phyloP scores from a whole-genome alignment of 2,797 vertebrate genomes.

The Epinephelus malabaricus region DNA sequence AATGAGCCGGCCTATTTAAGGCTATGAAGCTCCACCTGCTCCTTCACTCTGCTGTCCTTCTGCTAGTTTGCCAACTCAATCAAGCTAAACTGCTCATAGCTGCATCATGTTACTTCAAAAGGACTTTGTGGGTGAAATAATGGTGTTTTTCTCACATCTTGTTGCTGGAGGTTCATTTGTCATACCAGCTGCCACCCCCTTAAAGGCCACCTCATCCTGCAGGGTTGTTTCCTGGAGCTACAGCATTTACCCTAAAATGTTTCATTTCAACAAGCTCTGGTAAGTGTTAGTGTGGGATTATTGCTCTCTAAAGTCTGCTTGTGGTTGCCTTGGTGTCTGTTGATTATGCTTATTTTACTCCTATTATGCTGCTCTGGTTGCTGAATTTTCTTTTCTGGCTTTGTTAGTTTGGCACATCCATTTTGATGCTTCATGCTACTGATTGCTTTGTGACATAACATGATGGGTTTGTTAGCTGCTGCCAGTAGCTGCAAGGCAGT shows the following conservation, averaged over 20 bases:
- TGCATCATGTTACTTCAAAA: background rate
- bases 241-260: background rate
- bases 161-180: background rate
- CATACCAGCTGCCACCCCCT: background rate
- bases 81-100: background rate
- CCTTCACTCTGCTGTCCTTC: background rate
- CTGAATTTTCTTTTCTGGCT: background rate
- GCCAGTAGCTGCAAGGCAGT: too few species aligned
- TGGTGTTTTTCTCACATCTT: background rate
- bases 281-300: background rate
- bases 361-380: background rate
- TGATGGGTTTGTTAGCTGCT: background rate
- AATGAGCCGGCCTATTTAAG: background rate
- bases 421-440: background rate
- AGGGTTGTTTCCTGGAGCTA: background rate
- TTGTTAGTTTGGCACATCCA: background rate
- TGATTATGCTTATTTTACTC: background rate
- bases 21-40: background rate
- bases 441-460: background rate
- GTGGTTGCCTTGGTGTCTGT: background rate
- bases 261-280: background rate
- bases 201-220: background rate
- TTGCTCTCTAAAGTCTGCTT: background rate
- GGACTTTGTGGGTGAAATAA: background rate
- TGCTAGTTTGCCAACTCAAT: background rate